Base-by-base conservation (phyloP, 2,888 invertebrate genomes). In the Hydrotaea cyrtoneurina region DNA sequence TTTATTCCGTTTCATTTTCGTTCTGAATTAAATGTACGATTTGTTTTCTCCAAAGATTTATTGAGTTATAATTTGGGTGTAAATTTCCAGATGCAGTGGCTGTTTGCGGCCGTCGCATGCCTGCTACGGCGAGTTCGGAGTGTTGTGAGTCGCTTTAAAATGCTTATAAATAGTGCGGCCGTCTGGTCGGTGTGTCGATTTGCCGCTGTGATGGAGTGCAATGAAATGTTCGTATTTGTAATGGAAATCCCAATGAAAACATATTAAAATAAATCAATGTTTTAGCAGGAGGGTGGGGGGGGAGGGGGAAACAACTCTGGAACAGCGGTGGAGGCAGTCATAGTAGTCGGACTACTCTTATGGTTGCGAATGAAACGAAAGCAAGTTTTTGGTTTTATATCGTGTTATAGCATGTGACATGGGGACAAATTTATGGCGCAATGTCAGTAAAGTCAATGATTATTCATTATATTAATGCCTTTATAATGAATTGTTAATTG, bases 1-100 rank as follows among this genome's bases (percentile, higher is more conserved):
- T 87, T 87, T 88, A 87, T 19, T 75, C 50, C 50, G 64, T n/a
- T 55, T 53, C 11, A 71, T 10, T 55, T 46, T 59, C 66, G 71
- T 76, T 81, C 66, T 53, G 77, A 85, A 85, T 82, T 77, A 85
- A 85, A 85, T 55, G 77, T 85, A 82, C 85, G 85, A 82, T 85
- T 85, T 85, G 85, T 85, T 85, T 85, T 82, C 85, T 59, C 77
- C 71, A 85, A n/a, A 90, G 92, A 91, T 91, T 91, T 91, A 91
- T 91, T 91, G 91, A 89, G 91, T 91, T 91, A 92, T 91, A 91
- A 91, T 91, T 91, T 92, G 91, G 90, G 89, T 89, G 91, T 90
- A 90, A 88, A 90, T 85, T 82, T 79, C 77, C 55, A 71, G 88
- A 88, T 88, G 90, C 88, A 86, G 72, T 87, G 87, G 62, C 72